Base-by-base conservation (phyloP, 1,140 invertebrate species). In the Aphelenchoides fujianensis region DNA sequence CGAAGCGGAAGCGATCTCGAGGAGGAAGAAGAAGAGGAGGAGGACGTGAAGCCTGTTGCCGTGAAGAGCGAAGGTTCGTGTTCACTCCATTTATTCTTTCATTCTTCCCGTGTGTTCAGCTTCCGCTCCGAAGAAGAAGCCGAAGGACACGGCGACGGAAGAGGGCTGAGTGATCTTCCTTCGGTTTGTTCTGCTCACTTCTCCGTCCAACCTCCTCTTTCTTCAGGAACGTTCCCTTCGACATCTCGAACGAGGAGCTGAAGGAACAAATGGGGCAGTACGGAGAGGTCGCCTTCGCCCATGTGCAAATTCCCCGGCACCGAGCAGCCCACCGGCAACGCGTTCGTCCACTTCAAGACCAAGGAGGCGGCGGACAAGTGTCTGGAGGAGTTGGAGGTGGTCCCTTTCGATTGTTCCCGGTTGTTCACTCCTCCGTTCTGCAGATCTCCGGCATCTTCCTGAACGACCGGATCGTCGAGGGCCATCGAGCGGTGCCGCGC, bases 241-340 rank as follows among this genome's bases (percentile, higher is more conserved):
- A 72, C 54, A 64, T 68, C 2, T 57, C 67, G 2, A 59, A 75
- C 28, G 80, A 78, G 30, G n/a, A 2, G 2, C 54, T 80, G 9
- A 77, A 80, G 36, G 76, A 71, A 12, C n/a, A 31, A 27, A 57
- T 80, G n/a, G 53, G 35, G 1, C 41, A 78, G 35, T 82, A 77
- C 70, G 80, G 80, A 5, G 71, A 80, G 48, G 63, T 80, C 16
- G 32, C 54, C 9, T 66, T 80, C 12, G 80, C 80, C 80, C 63
- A 30, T 77, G 9, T 80, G 79, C 54, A 67, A 75, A 48, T 82
- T 71, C 36, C 36, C 61, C 52, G 70, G 57, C n/a, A 80, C 80
- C 23, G 80, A 79, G 16, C 77, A 80, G 23, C 67, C 79, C 32
- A 80, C 68, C 35, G 79, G 79, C 19, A 82, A 64, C 1, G 79